A percentile compares a stretch with the other conserved stretches of the same genome.
Conservation (phyloP, 2,113 vertebrate species). For the Eptesicus fuscus region DNA sequence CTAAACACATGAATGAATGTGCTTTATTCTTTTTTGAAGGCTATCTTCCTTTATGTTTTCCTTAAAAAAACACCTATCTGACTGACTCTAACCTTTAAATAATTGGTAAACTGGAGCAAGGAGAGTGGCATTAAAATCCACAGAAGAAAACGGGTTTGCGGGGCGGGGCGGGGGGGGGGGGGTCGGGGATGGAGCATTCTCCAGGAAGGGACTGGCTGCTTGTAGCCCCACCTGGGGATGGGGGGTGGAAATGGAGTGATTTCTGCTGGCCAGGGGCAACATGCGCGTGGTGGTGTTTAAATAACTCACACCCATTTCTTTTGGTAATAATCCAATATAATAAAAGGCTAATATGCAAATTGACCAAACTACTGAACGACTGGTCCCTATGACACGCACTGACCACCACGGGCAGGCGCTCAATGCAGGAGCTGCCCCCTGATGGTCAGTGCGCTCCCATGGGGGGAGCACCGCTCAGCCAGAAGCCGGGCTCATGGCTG, state of each 20-base stretch:
- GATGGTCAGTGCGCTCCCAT: no score
- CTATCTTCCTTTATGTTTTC: not conserved
- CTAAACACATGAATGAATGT: not conserved
- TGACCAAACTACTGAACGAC: no score
- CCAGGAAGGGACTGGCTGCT: not conserved
- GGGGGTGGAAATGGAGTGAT: not conserved
- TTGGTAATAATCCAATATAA: not conserved
- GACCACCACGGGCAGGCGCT: no score
- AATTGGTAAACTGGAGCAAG: slow-evolving; percentile 66
- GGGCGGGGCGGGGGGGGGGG: no score
- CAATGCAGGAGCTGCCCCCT: no score
- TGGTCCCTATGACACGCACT: no score
- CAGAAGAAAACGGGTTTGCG: slow-evolving; percentile 27
- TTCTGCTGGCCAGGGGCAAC: not conserved
- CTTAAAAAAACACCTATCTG: slow-evolving; percentile 20
- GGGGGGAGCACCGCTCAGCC: no score
- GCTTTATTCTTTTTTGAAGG: slow-evolving; percentile 37
- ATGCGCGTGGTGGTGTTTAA: not conserved
- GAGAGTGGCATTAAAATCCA: slow-evolving; percentile 61
- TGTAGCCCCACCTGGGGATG: not conserved
- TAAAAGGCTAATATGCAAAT: no score
- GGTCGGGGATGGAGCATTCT: not conserved
- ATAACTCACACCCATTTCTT: not conserved
- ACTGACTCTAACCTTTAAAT: slow-evolving; percentile 76
- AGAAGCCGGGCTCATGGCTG: no score